These are phyloP conservation scores for Andrena bucephala DNA, from an alignment of 2,888 invertebrate genomes.

Conservation along the genomic window DNA sequence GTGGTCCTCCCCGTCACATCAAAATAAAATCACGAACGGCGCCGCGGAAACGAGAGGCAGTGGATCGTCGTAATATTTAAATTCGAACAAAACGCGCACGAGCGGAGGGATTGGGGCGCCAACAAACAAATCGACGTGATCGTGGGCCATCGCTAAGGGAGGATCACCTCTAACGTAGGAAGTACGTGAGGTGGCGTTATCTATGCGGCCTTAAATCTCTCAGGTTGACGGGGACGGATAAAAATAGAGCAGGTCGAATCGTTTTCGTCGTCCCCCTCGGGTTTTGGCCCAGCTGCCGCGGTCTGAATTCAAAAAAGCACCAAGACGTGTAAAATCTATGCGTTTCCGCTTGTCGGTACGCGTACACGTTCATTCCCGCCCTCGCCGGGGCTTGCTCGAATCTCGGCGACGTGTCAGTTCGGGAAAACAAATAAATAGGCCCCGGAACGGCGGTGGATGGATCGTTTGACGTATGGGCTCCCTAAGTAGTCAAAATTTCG, in stretches of 20 bases:
- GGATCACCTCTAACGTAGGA: slow-evolving; percentile 55
- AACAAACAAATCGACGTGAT: slow-evolving; percentile 58
- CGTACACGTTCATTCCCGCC: slow-evolving; percentile 39
- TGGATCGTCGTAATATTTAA: slow-evolving; percentile 32
- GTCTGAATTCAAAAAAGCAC: slow-evolving; percentile 67
- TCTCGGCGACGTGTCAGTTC: slow-evolving; percentile 41
- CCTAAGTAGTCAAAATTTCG: slow-evolving; percentile 39
- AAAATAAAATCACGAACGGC: slow-evolving; percentile 4
- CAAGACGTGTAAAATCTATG: slow-evolving; percentile 56
- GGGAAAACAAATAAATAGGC: slow-evolving; percentile 53
- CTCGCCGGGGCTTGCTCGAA: slow-evolving; percentile 42
- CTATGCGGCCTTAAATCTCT: slow-evolving; percentile 78
- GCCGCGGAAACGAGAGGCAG: not conserved
- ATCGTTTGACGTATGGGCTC: slow-evolving; percentile 35
- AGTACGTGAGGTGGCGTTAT: slow-evolving; percentile 70
- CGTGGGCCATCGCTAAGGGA: slow-evolving; percentile 46
- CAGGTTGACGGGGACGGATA: slow-evolving; percentile 74
- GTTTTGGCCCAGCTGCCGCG: slow-evolving; percentile 65
- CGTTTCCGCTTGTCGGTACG: slow-evolving; percentile 58
- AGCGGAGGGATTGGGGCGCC: not conserved
- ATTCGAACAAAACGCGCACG: slow-evolving; percentile 26
- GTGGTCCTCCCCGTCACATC: not conserved
- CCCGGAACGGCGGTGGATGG: not conserved
- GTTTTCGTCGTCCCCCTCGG: slow-evolving; percentile 51
- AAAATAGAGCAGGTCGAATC: slow-evolving; percentile 76